A percentile compares a stretch with the other conserved stretches of the same genome.
These are phyloP conservation scores for Anas capensis DNA, from an alignment of 2,797 vertebrate genomes.

Conservation along the genomic window DNA sequence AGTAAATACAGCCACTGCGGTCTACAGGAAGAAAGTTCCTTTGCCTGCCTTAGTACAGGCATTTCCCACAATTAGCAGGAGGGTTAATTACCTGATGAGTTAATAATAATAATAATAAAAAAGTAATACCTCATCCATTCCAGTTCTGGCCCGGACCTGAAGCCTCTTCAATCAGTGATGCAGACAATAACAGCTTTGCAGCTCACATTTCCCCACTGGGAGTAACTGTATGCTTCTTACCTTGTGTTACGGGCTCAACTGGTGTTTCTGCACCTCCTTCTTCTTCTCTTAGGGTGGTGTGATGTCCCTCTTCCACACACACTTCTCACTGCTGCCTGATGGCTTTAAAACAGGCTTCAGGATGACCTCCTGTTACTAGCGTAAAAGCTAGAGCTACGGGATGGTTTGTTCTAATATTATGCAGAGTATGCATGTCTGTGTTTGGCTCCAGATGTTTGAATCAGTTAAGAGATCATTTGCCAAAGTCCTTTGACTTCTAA, in stretches of 20 bases:
- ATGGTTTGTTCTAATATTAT: neutral
- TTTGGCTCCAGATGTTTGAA: neutral
- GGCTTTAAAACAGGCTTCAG: neutral
- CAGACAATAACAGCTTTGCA: neutral
- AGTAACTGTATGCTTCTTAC: accelerated
- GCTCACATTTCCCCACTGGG: neutral
- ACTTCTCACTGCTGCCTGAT: neutral
- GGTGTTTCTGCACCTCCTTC: neutral
- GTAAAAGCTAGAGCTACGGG: neutral
- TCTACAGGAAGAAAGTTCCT: neutral
- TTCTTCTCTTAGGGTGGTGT: accelerated
- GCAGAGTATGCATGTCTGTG: neutral
- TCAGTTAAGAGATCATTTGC: neutral
- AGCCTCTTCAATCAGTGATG: neutral
- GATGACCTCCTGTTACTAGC: neutral
- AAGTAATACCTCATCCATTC: neutral
- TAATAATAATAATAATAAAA: neutral
- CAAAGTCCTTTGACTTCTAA: neutral
- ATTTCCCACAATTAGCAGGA: neutral
- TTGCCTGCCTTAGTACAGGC: neutral
- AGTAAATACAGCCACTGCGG: neutral
- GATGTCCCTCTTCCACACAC: neutral
- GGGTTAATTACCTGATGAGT: neutral
- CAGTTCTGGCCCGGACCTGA: neutral
- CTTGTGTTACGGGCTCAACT: neutral